These are phyloP conservation scores for Triplophysa siluroides DNA, from an alignment of 2,113 vertebrate species.

Conservation along the genomic window DNA sequence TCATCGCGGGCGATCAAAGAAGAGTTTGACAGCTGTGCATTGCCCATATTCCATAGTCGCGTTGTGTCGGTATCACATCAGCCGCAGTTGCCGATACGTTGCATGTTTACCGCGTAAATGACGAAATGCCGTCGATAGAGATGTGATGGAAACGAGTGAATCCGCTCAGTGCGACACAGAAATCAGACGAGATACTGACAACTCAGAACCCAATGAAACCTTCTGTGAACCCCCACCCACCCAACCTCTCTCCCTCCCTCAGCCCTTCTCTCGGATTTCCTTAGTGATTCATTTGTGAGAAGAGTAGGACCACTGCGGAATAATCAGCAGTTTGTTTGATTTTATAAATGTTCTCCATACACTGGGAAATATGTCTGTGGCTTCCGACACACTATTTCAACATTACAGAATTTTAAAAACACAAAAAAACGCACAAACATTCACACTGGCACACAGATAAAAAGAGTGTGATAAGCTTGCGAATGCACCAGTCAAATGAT, in stretches of 20 bases:
- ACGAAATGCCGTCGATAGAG: neutral
- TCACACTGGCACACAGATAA: neutral
- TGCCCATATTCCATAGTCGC: slow-evolving; percentile 21
- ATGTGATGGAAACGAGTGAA: neutral
- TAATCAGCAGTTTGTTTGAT: slow-evolving; percentile 24
- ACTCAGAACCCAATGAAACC: slow-evolving; percentile 26
- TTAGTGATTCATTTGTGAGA: slow-evolving; percentile 30
- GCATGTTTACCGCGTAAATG: slow-evolving; percentile 18
- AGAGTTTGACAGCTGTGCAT: slow-evolving; percentile 14
- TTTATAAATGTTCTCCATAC: neutral
- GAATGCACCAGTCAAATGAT: neutral
- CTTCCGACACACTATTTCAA: neutral
- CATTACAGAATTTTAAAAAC: too few species aligned
- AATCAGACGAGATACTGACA: slow-evolving; percentile 28
- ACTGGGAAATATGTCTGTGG: neutral
- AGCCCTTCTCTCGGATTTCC: slow-evolving; percentile 45
- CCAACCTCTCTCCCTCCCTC: slow-evolving; percentile 41
- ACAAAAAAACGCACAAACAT: too few species aligned
- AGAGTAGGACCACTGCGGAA: slow-evolving; percentile 32
- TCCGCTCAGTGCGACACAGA: slow-evolving; percentile 20
- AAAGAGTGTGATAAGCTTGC: neutral
- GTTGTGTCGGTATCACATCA: neutral
- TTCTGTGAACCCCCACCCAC: slow-evolving; percentile 17
- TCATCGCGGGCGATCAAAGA: slow-evolving; percentile 32
- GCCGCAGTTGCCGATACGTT: neutral